Evolutionary conservation across 2,888 invertebrate genomes (phyloP).

Genomic region (Calliopum simillimum): DNA sequence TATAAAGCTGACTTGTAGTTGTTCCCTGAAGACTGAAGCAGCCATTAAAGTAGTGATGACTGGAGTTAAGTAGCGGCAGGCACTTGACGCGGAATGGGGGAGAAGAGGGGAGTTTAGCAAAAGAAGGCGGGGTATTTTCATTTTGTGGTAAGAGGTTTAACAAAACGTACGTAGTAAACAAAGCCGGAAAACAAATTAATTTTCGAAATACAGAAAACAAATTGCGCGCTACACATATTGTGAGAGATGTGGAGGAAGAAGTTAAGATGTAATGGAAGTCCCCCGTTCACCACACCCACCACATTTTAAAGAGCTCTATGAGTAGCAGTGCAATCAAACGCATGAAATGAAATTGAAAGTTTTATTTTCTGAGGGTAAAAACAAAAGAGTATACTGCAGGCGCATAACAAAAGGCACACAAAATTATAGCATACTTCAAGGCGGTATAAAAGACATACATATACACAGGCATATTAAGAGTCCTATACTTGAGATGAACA

Average conservation of each 20-base stretch:
- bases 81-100: neutral
- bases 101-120: neutral
- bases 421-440: slow-evolving; percentile 13
- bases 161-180: neutral
- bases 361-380: neutral
- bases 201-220: neutral
- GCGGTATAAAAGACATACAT: neutral
- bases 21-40: too few relatives aligned
- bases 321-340: neutral
- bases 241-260: neutral
- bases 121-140: neutral
- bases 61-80: neutral
- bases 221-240: neutral
- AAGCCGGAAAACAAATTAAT: slow-evolving; percentile 12
- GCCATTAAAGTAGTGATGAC: neutral
- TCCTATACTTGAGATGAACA: neutral
- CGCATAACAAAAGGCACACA: neutral
- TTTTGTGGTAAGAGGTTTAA: neutral
- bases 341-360: slow-evolving; percentile 16
- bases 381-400: too few relatives aligned
- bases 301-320: neutral
- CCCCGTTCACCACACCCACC: neutral
- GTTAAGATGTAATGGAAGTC: neutral
- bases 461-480: neutral
- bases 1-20: neutral